phyloP scores from a whole-genome alignment of 1,140 invertebrate species.

The Homarus americanus region DNA sequence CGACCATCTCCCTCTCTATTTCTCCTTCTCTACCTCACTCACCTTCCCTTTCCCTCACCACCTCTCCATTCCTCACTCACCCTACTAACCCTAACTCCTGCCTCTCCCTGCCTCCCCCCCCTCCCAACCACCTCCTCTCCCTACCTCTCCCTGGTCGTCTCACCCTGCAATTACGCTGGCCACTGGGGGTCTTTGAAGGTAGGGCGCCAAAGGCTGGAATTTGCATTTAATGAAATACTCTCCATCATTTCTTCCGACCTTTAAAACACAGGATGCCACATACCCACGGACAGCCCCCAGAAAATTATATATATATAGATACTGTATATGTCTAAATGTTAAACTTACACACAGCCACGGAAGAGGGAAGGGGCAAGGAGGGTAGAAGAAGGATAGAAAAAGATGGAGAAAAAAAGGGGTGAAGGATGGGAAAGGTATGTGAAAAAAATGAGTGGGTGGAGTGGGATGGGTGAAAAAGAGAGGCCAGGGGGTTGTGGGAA shows the following conservation, averaged over 20 bases:
- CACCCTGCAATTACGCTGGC: conserved; percentile 30
- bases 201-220: conserved; percentile 35
- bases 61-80: background rate
- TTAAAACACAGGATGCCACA: conserved; percentile 24
- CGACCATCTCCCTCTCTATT: background rate
- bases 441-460: no score
- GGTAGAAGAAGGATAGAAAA: no score
- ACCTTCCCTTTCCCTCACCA: background rate
- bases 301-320: no score
- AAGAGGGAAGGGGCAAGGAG: no score
- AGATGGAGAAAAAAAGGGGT: no score
- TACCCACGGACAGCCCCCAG: background rate
- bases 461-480: no score
- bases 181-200: conserved; percentile 40
- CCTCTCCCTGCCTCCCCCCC: background rate
- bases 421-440: no score
- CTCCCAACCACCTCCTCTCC: background rate
- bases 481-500: no score
- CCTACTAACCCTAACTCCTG: background rate
- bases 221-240: conserved; percentile 49
- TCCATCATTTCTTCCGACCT: conserved; percentile 31
- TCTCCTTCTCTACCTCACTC: background rate
- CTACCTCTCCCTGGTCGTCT: background rate
- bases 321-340: no score
- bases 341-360: no score